Conservation (phyloP, 2,113 vertebrate species). For the Pica pica region DNA sequence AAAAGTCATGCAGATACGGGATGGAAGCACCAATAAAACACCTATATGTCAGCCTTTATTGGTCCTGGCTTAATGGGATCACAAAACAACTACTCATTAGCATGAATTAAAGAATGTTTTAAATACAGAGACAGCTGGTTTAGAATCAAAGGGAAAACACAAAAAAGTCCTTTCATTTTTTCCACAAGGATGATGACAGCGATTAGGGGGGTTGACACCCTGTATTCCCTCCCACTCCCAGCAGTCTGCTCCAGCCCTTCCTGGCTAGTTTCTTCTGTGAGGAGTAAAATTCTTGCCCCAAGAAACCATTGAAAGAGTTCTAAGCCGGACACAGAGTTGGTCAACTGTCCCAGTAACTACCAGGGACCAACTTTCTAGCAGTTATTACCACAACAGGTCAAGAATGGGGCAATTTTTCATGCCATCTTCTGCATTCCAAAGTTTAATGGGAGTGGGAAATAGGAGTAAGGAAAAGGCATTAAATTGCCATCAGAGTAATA, state of each 20-base stretch:
- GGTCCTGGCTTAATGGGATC: neutral
- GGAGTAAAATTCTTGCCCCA: neutral
- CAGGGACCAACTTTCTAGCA: neutral
- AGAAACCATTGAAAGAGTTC: neutral
- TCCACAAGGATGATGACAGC: neutral
- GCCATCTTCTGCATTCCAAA: neutral
- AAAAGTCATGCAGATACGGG: neutral
- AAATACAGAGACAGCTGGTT: neutral
- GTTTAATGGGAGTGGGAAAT: neutral
- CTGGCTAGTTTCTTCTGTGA: neutral
- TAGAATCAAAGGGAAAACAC: neutral
- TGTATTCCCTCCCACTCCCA: neutral
- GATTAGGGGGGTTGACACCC: neutral
- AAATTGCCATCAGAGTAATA: neutral
- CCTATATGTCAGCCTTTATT: neutral
- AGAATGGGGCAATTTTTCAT: neutral
- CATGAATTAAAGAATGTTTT: neutral
- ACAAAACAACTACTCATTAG: neutral
- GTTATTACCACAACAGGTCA: neutral
- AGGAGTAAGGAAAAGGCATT: neutral
- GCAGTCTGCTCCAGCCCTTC: neutral
- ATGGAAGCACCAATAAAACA: neutral
- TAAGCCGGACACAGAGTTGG: neutral
- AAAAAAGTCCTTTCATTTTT: neutral
- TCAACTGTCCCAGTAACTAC: neutral